These are phyloP conservation scores for Monoplex corrugatus DNA, from an alignment of 2,888 invertebrate species.

Conservation along the genomic window DNA sequence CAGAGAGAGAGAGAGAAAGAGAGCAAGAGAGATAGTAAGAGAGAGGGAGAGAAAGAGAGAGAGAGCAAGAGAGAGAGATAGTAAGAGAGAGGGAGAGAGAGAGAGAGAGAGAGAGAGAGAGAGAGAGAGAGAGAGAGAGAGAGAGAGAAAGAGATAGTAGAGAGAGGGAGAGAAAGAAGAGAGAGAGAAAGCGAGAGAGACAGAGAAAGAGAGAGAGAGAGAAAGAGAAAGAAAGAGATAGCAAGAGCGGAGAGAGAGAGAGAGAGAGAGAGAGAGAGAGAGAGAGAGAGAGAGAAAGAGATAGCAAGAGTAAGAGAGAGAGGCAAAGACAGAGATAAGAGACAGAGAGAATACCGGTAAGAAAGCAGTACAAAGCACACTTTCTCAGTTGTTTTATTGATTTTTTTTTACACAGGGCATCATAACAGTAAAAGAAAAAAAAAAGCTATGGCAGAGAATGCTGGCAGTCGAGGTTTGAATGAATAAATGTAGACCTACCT, in stretches of 20 bases:
- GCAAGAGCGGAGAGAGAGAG: background rate
- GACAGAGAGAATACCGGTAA: no score
- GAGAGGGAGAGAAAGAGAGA: background rate
- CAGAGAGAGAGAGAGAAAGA: conserved; percentile 21
- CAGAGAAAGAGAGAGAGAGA: conserved; percentile 21
- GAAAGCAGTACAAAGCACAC: no score
- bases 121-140: background rate
- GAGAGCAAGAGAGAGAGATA: background rate
- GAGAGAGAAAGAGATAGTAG: background rate
- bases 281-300: background rate
- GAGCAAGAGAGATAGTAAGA: background rate
- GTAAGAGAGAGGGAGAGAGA: background rate
- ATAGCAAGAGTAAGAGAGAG: background rate
- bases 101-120: background rate
- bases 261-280: background rate
- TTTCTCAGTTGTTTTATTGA: no score
- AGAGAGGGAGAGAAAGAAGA: background rate
- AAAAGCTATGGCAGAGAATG: no score
- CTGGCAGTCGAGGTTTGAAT: no score
- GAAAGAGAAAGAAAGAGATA: conserved; percentile 23
- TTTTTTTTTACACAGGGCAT: no score
- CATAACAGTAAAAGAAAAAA: no score
- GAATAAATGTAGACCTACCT: no score
- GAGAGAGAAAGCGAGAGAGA: conserved; percentile 9
- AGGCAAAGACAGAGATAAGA: background rate